Conservation (phyloP, 2,888 invertebrate species). For the Gibbula magus region DNA sequence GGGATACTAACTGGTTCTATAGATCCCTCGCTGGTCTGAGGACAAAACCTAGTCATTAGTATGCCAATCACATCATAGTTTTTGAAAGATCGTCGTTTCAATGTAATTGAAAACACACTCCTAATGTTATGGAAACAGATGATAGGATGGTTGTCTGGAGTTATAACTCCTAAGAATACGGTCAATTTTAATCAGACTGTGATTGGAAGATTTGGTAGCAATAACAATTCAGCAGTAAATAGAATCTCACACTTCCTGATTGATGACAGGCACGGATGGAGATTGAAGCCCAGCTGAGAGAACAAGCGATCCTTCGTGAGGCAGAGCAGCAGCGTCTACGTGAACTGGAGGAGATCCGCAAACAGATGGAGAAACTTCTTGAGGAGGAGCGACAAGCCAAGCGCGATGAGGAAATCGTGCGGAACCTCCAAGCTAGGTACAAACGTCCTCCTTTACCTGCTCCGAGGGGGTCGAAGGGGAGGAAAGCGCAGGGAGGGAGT, state of each 20-base stretch:
- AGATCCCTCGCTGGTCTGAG: too few species aligned
- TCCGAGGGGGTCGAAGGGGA: neutral
- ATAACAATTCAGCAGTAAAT: neutral
- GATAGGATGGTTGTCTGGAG: too few species aligned
- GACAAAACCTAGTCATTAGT: too few species aligned
- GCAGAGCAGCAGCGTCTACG: constrained; percentile 84
- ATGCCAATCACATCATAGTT: too few species aligned
- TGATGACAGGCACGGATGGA: constrained; percentile 76
- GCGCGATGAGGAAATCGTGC: constrained; percentile 86
- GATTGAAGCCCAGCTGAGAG: constrained; percentile 76
- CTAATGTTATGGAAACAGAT: too few species aligned
- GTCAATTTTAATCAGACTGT: too few species aligned
- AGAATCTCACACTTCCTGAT: neutral
- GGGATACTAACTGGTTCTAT: too few species aligned
- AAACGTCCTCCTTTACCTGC: neutral
- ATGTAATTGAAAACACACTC: too few species aligned
- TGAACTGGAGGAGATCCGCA: constrained; percentile 84
- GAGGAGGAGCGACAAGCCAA: constrained; percentile 90
- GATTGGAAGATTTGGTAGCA: neutral
- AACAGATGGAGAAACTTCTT: constrained; percentile 83
- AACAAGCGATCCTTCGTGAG: constrained; percentile 81
- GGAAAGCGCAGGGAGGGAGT: neutral
- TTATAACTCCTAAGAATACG: neutral
- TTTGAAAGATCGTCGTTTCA: too few species aligned
- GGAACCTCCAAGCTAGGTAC: constrained; percentile 75